phyloP scores from a whole-genome alignment of 2,888 invertebrate genomes.

The Diploptera punctata region DNA sequence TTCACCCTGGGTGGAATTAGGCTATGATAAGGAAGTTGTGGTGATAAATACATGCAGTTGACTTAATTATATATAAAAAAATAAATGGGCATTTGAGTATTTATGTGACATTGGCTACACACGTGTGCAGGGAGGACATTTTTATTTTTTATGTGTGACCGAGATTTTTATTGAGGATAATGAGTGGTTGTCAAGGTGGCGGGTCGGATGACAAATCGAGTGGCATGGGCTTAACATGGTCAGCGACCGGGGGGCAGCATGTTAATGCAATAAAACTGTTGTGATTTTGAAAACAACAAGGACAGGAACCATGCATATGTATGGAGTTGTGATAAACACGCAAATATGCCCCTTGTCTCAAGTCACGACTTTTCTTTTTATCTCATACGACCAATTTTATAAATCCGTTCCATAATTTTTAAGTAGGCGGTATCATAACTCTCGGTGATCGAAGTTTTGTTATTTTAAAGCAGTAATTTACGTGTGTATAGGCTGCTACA shows the following conservation, averaged over 20 bases:
- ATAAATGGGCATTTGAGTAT: not conserved
- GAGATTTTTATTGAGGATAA: conserved; percentile 11
- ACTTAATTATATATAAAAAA: not conserved
- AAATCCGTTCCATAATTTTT: no score
- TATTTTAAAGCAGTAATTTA: no score
- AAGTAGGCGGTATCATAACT: no score
- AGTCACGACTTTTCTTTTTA: no score
- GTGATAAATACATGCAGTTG: no score
- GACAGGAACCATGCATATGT: not conserved
- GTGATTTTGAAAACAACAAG: not conserved
- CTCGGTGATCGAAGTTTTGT: no score
- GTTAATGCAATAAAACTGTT: not conserved
- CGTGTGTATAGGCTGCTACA: no score
- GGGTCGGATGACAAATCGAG: conserved; percentile 12
- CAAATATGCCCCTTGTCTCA: not conserved
- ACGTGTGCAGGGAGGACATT: not conserved
- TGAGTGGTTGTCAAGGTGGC: conserved; percentile 21
- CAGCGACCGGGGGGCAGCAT: not conserved
- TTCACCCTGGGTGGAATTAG: no score
- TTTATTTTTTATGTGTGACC: not conserved
- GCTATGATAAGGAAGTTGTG: no score
- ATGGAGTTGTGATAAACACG: not conserved
- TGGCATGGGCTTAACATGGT: not conserved
- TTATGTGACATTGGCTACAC: conserved; percentile 7
- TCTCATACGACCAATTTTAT: no score